Evolutionary conservation across 2,888 invertebrate species (phyloP), one percentile per base, ranked within the genome.

Genomic region (Saturnia pavonia): DNA sequence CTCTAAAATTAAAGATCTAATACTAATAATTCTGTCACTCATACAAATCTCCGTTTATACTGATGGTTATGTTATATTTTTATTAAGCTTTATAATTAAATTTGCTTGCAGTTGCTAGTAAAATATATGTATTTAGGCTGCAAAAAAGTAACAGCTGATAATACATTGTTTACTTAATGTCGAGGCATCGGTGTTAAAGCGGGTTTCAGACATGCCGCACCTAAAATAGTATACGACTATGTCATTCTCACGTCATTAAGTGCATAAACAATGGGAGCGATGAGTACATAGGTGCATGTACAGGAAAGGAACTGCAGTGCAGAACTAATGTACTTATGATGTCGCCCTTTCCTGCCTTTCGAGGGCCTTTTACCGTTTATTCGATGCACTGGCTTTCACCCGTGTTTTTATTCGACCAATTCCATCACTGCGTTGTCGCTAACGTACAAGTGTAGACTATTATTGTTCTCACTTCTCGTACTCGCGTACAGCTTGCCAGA

Each of bases 281-380:
- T 74, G 72, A 76, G 76, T 77, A 78, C 78, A 78, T 73, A 74
- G 72, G 71, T 66, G 71, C 73, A 63, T 63, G 34, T 63, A 63
- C 14, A 16, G 12, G 72, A 70, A 75, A 75, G 51, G 73, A 80
- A n/a, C n/a, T n/a, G n/a, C n/a, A n/a, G n/a, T n/a, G n/a, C 84
- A 88, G 79, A 77, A 74, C 85, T 90, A 90, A 90, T 90, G 89
- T 89, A 82, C 86, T 90, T 88, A 88, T 82, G 88, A 87, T 85
- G 88, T 87, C 84, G 76, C 79, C 82, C 81, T 83, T 82, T 84
- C 85, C 86, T 85, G 85, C 85, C 80, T 80, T 48, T n/a, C 19
- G 7, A 77, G 74, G 74, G 66, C 43, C 63, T 43, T n/a, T 51
- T 45, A 25, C 34, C 2, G 34, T 34, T 34, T 34, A 34, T 34